phyloP scores from a whole-genome alignment of 2,888 invertebrate genomes.

The Drosophila subquinaria region DNA sequence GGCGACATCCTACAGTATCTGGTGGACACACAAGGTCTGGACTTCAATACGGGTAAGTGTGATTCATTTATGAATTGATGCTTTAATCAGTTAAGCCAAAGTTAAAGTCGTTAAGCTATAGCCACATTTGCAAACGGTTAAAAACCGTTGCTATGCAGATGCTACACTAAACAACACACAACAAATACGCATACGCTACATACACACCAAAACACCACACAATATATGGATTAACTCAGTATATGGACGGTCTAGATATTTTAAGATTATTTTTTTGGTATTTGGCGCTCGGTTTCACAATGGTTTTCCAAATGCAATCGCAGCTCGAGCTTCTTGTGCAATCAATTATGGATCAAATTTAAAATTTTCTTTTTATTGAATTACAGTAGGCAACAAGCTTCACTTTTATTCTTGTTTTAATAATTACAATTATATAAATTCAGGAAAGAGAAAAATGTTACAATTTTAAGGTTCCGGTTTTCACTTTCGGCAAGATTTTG shows the following conservation, averaged over 20 bases:
- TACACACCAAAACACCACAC: not conserved
- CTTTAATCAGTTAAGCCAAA: not conserved
- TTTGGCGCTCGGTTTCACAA: conserved; percentile 21
- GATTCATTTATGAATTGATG: not conserved
- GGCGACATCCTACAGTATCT: conserved; percentile 98
- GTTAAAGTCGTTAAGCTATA: not conserved
- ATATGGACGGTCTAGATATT: not conserved
- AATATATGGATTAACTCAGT: not conserved
- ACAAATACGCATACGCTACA: conserved; percentile 6
- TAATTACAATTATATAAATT: no score
- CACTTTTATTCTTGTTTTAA: no score
- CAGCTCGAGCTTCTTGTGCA: no score
- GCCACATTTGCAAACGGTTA: conserved; percentile 1
- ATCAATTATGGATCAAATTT: no score
- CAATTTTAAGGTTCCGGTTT: no score
- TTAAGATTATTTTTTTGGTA: not conserved
- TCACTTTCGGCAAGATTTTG: no score
- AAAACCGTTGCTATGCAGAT: not conserved
- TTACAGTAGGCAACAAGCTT: no score
- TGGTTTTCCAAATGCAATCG: no score
- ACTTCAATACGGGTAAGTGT: conserved; percentile 90
- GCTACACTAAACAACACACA: conserved; percentile 18
- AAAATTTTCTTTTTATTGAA: no score
- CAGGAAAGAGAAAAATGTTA: no score
- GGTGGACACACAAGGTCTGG: conserved; percentile 95